Evolutionary conservation across 2,888 invertebrate genomes (phyloP).

Genomic region (Xanthia togata): DNA sequence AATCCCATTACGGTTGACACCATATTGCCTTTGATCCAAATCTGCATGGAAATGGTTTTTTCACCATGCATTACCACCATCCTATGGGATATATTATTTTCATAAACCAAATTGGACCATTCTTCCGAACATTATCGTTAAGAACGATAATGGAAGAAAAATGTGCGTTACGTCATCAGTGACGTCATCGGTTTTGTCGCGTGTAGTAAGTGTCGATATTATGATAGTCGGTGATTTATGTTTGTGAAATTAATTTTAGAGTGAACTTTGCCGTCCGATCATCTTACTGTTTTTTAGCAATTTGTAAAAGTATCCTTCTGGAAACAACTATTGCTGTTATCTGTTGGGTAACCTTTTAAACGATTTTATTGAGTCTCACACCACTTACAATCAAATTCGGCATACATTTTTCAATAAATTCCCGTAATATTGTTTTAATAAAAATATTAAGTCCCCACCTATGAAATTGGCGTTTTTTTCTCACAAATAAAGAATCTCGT

Average conservation of each 20-base stretch:
- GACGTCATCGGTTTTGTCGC: conserved; percentile 52
- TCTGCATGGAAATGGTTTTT: conserved; percentile 39
- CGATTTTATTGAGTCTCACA: not conserved
- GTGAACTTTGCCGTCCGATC: not conserved
- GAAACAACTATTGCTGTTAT: not conserved
- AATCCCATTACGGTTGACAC: conserved; percentile 15
- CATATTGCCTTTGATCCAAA: conserved; percentile 30
- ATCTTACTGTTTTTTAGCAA: not conserved
- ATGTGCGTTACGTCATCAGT: conserved; percentile 59
- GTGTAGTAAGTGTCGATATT: conserved; percentile 28
- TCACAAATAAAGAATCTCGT: too few species aligned
- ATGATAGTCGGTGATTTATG: not conserved
- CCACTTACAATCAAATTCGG: too few species aligned
- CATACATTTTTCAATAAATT: not conserved
- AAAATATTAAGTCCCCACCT: too few species aligned
- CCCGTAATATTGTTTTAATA: not conserved
- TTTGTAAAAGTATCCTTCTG: not conserved
- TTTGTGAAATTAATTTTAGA: not conserved
- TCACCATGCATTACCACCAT: conserved; percentile 26
- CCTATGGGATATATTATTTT: conserved; percentile 49
- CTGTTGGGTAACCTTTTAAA: not conserved
- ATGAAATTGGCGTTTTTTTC: too few species aligned
- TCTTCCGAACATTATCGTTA: conserved; percentile 55
- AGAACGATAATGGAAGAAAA: conserved; percentile 61
- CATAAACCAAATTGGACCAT: conserved; percentile 58